Evolutionary conservation across 1,140 invertebrate genomes (phyloP).

Genomic region (Rhizoglyphus robini): DNA sequence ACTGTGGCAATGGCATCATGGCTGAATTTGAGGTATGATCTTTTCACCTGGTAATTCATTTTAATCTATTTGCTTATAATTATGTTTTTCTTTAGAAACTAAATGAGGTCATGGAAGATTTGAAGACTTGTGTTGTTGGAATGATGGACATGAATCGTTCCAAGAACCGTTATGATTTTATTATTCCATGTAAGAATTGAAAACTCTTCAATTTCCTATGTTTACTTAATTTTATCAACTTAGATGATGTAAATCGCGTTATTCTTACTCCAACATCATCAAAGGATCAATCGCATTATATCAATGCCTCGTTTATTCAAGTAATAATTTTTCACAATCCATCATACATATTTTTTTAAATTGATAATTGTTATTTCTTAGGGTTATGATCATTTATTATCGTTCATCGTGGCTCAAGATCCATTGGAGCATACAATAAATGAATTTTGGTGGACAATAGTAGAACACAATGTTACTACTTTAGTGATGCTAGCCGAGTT

Average conservation of each 20-base stretch:
- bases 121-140: constrained; percentile 63
- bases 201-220: not conserved
- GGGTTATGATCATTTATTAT: constrained; percentile 79
- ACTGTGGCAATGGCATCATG: constrained; percentile 49
- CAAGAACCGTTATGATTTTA: constrained; percentile 70
- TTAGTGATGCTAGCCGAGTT: constrained; percentile 90
- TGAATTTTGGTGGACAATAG: constrained; percentile 95
- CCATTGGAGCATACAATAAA: constrained; percentile 70
- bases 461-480: constrained; percentile 74
- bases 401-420: constrained; percentile 90
- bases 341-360: not conserved
- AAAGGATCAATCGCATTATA: constrained; percentile 81
- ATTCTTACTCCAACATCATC: constrained; percentile 62
- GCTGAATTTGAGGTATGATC: constrained; percentile 62
- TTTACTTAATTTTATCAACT: constrained; percentile 16
- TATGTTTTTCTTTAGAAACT: constrained; percentile 48
- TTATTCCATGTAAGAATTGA: constrained; percentile 56
- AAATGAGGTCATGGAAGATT: constrained; percentile 58
- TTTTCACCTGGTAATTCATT: not conserved
- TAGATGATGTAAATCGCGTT: constrained; percentile 68
- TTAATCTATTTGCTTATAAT: not conserved
- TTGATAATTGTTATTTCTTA: constrained; percentile 27
- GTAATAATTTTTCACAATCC: constrained; percentile 33
- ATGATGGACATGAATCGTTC: constrained; percentile 65
- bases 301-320: constrained; percentile 93